These are phyloP conservation scores for Tortricodes alternella DNA, from an alignment of 2,888 invertebrate genomes.

Conservation along the genomic window DNA sequence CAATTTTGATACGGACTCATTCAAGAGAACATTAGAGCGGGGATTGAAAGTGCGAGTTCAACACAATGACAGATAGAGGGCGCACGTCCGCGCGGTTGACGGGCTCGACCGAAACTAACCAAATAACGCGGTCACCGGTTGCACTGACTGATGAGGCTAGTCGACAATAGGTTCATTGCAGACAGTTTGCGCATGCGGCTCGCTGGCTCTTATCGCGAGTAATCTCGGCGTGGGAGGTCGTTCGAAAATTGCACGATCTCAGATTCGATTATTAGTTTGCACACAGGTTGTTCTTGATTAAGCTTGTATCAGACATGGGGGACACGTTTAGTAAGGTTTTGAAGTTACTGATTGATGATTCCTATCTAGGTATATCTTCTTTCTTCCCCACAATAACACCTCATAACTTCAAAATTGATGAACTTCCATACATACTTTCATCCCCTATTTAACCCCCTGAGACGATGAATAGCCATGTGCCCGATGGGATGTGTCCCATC, in stretches of 20 bases:
- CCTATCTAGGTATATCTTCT: too few species aligned
- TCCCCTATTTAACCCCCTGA: too few species aligned
- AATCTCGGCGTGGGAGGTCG: slow-evolving; percentile 25
- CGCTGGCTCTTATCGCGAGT: slow-evolving; percentile 18
- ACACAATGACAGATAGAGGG: slow-evolving; percentile 59
- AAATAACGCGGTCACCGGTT: slow-evolving; percentile 44
- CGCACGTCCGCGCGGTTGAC: slow-evolving; percentile 61
- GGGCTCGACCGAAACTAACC: slow-evolving; percentile 71
- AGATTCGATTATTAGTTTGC: background rate
- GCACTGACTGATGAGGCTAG: slow-evolving; percentile 17
- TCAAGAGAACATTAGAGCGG: slow-evolving; percentile 67
- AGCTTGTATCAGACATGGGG: too few species aligned
- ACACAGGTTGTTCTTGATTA: background rate
- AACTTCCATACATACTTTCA: too few species aligned
- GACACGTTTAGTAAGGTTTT: too few species aligned
- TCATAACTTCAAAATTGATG: too few species aligned
- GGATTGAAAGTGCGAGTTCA: slow-evolving; percentile 60
- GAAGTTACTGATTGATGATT: too few species aligned
- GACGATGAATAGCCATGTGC: too few species aligned
- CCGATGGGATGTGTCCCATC: too few species aligned
- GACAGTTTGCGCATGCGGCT: slow-evolving; percentile 57
- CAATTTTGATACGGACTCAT: slow-evolving; percentile 51
- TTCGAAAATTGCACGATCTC: slow-evolving; percentile 19
- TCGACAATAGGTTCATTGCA: slow-evolving; percentile 61
- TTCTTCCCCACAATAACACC: too few species aligned